These are phyloP conservation scores for Mungos mungo DNA, from an alignment of 2,113 vertebrate species.

Conservation along the genomic window DNA sequence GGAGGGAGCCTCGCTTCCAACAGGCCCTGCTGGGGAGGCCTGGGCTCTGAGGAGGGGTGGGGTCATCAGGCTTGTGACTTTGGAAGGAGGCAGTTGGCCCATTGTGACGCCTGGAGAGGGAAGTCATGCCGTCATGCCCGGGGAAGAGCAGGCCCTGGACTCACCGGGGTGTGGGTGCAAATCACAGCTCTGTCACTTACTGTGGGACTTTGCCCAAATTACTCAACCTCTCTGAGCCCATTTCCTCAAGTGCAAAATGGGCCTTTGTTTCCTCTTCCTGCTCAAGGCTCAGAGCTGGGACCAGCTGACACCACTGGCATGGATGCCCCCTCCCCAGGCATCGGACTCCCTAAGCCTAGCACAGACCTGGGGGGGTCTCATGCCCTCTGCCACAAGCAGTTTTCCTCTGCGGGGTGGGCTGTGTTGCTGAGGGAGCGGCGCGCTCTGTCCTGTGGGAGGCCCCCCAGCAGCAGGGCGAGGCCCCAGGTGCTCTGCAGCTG, in stretches of 20 bases:
- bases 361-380: too few relatives aligned
- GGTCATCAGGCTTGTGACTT: background rate
- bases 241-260: background rate
- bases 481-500: too few relatives aligned
- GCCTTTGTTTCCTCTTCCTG: background rate
- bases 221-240: background rate
- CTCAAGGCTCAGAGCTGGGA: background rate
- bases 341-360: background rate
- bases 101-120: background rate
- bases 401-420: background rate
- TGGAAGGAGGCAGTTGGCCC: background rate
- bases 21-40: background rate
- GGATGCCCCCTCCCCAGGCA: background rate
- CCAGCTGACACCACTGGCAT: too few relatives aligned
- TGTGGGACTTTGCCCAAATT: background rate
- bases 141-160: background rate
- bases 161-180: background rate
- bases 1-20: background rate
- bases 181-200: background rate
- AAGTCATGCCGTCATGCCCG: background rate
- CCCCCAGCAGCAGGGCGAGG: background rate
- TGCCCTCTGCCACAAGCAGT: background rate
- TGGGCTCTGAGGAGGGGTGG: background rate
- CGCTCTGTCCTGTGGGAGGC: background rate
- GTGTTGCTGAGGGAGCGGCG: too few relatives aligned